Percentiles rank a stretch among this genome's conserved stretches.
Conservation (phyloP, 2,113 vertebrate genomes). For the Rhegmatorhina hoffmannsi region DNA sequence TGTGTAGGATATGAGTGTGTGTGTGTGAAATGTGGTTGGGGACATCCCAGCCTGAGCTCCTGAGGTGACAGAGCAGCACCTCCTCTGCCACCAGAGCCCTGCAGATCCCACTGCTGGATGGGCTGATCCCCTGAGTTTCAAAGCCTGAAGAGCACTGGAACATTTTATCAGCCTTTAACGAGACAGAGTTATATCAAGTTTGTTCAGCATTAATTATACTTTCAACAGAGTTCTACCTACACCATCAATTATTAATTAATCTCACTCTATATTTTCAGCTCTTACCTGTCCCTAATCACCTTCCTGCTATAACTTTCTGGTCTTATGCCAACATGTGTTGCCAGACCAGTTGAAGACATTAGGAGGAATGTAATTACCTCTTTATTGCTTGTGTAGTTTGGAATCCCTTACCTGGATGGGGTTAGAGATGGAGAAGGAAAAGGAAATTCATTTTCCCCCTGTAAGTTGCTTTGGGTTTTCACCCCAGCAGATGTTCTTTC, state of each 20-base stretch:
- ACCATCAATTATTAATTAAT: constrained; percentile 69
- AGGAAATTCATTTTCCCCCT: constrained; percentile 15
- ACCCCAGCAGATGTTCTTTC: background rate
- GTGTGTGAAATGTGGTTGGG: background rate
- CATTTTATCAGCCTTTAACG: constrained; percentile 48
- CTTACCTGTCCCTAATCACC: constrained; percentile 64
- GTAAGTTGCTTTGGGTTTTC: background rate
- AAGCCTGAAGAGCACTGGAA: background rate
- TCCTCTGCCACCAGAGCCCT: background rate
- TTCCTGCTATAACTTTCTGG: constrained; percentile 52
- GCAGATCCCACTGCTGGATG: background rate
- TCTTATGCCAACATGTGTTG: constrained; percentile 36
- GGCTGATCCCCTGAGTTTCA: background rate
- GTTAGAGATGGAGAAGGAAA: constrained; percentile 28
- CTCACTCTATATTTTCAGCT: constrained; percentile 53
- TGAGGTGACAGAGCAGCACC: background rate
- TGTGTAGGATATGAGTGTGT: fast-evolving
- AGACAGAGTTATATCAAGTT: constrained; percentile 38
- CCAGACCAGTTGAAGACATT: constrained; percentile 53
- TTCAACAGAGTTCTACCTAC: constrained; percentile 55
- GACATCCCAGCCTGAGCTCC: fast-evolving
- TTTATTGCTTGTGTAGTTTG: constrained; percentile 63
- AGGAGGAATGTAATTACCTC: constrained; percentile 61
- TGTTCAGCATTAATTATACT: constrained; percentile 44
- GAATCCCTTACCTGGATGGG: constrained; percentile 9